A percentile compares a stretch with the other conserved stretches of the same genome.
These are phyloP conservation scores for Macrostomum lignano DNA, from an alignment of 1,140 invertebrate genomes.

Conservation along the genomic window DNA sequence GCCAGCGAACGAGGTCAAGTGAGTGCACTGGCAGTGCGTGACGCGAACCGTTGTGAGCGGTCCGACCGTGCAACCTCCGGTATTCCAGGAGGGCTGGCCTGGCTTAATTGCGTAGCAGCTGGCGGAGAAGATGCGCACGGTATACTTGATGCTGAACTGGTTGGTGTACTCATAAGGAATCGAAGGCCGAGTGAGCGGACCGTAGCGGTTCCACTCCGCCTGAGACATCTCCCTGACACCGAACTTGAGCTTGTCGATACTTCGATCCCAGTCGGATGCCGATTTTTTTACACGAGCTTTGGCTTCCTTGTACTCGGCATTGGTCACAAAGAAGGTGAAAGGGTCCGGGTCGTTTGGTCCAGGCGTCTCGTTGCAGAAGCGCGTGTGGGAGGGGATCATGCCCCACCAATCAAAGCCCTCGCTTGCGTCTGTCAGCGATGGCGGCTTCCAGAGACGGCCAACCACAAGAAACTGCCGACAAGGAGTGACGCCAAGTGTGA, in stretches of 20 bases:
- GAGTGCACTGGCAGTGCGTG: constrained; percentile 17
- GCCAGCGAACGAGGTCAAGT: constrained; percentile 25
- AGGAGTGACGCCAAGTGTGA: background rate
- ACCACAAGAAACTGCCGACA: background rate
- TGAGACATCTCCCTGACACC: background rate
- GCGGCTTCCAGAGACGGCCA: background rate
- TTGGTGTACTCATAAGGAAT: constrained; percentile 2
- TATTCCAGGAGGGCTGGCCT: background rate
- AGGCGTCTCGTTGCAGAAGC: background rate
- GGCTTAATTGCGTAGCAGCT: no score
- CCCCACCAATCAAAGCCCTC: background rate
- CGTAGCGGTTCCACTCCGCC: background rate
- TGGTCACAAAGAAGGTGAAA: constrained; percentile 1
- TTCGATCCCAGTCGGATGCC: background rate
- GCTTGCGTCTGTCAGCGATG: background rate
- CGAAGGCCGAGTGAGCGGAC: background rate
- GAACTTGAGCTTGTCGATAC: background rate
- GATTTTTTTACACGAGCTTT: background rate
- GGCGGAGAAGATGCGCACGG: background rate
- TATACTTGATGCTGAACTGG: constrained; percentile 3
- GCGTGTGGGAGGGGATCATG: constrained; percentile 1
- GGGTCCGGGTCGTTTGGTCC: background rate
- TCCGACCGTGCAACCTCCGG: background rate
- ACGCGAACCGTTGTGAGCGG: constrained; percentile 8
- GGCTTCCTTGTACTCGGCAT: background rate